Conservation (phyloP, 1,140 invertebrate genomes). For the Chlorops oryzae region DNA sequence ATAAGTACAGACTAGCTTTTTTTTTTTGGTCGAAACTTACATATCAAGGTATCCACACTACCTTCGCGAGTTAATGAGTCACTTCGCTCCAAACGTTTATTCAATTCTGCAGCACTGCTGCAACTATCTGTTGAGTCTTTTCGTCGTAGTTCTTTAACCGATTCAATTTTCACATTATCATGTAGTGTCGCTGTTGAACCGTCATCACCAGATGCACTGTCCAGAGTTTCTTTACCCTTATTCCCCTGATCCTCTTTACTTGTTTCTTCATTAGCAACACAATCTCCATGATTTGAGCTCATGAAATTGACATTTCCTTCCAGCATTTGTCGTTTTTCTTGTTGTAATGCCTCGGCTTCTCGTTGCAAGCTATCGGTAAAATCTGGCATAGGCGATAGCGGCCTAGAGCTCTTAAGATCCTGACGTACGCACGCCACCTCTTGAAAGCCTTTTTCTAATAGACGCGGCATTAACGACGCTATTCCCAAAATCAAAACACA, state of each 20-base stretch:
- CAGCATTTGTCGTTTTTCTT: slow-evolving; percentile 14
- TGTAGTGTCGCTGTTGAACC: not conserved
- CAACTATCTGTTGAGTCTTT: slow-evolving; percentile 18
- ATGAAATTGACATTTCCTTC: not conserved
- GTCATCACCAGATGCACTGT: too few relatives aligned
- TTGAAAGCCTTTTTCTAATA: slow-evolving; percentile 80
- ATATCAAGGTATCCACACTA: slow-evolving; percentile 57
- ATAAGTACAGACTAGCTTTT: not conserved
- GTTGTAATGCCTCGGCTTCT: slow-evolving; percentile 25
- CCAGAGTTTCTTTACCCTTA: too few relatives aligned
- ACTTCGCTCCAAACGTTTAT: slow-evolving; percentile 47
- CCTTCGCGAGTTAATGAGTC: slow-evolving; percentile 54
- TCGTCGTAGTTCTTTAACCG: slow-evolving; percentile 4
- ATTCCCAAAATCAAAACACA: slow-evolving; percentile 83
- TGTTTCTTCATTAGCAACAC: not conserved
- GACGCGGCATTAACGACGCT: slow-evolving; percentile 83
- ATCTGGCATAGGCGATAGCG: slow-evolving; percentile 71
- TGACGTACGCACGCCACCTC: slow-evolving; percentile 74
- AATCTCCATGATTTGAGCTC: not conserved
- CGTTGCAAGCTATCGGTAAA: slow-evolving; percentile 46
- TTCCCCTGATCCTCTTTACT: not conserved
- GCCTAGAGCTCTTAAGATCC: slow-evolving; percentile 65
- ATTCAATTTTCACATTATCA: not conserved
- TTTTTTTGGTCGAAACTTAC: slow-evolving; percentile 31
- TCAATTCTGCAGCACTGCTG: slow-evolving; percentile 29